Percentiles rank a stretch among this genome's conserved stretches.
Conservation (phyloP, 2,797 vertebrate species). For the Chaunax sp. region DNA sequence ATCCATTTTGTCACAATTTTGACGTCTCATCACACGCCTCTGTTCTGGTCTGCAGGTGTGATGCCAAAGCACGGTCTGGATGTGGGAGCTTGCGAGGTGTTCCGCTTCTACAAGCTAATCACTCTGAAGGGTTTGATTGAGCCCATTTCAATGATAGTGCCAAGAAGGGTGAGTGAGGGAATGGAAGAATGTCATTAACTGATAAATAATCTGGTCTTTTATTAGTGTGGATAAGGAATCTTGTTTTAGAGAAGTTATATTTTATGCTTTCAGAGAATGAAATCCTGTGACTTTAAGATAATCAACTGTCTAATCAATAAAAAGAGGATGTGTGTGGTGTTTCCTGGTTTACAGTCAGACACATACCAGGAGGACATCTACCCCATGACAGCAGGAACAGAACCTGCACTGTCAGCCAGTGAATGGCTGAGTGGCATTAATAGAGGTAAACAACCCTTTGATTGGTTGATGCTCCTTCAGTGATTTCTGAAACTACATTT, state of each 20-base stretch:
- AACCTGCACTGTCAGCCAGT: slow-evolving; percentile 90
- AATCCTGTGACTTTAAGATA: not conserved
- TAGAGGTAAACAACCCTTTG: slow-evolving; percentile 83
- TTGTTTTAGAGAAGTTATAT: not conserved
- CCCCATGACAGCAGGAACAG: slow-evolving; percentile 95
- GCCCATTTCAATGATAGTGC: slow-evolving; percentile 99
- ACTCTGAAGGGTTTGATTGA: slow-evolving; percentile 96
- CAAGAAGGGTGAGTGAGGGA: slow-evolving; percentile 90
- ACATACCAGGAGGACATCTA: slow-evolving; percentile 99
- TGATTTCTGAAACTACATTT: not conserved
- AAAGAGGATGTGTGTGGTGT: slow-evolving; percentile 12
- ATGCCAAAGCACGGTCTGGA: slow-evolving; percentile 98
- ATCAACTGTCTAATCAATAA: slow-evolving; percentile 5
- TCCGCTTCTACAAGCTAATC: slow-evolving; percentile 97
- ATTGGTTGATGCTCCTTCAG: not conserved
- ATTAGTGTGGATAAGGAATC: not conserved
- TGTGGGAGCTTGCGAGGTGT: slow-evolving; percentile 94
- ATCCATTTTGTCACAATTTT: slow-evolving; percentile 5
- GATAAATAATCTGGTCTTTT: not conserved
- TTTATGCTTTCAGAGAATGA: not conserved
- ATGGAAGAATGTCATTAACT: not conserved
- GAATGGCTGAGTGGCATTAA: slow-evolving; percentile 97
- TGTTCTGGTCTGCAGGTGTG: slow-evolving; percentile 85
- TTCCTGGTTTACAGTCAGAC: slow-evolving; percentile 88
- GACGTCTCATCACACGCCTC: not conserved